These are phyloP conservation scores for Onychomys leucogaster DNA, from an alignment of 2,797 vertebrate genomes.

Conservation along the genomic window DNA sequence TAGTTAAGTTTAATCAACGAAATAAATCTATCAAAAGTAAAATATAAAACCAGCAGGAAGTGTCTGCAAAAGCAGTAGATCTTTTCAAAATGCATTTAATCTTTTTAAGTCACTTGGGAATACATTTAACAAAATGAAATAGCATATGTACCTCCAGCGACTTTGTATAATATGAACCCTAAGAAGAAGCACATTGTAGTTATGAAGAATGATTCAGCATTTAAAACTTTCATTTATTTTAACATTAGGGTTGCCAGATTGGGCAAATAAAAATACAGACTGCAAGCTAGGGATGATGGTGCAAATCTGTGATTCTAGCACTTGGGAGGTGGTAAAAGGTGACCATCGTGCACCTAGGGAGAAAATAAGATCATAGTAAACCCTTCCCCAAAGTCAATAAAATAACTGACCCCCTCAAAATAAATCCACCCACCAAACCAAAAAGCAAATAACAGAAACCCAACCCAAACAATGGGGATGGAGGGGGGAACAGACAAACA, in stretches of 20 bases:
- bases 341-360: not conserved
- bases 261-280: constrained; percentile 22
- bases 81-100: not conserved
- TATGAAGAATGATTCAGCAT: not conserved
- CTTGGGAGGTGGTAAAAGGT: not conserved
- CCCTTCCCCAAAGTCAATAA: not conserved
- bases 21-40: not conserved
- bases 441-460: not conserved
- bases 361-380: not conserved
- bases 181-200: not conserved
- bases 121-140: constrained; percentile 30
- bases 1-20: no score
- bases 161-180: not conserved
- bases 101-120: constrained; percentile 9
- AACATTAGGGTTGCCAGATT: not conserved
- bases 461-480: not conserved
- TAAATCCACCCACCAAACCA: not conserved
- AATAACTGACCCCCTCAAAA: not conserved
- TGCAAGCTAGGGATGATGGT: not conserved
- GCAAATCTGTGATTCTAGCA: not conserved
- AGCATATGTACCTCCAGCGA: not conserved
- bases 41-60: not conserved
- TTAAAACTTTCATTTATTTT: constrained; percentile 31
- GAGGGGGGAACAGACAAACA: no score
- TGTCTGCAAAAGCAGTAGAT: not conserved